phyloP scores from a whole-genome alignment of 1,140 invertebrate genomes.

The Mactra quadrangularis region DNA sequence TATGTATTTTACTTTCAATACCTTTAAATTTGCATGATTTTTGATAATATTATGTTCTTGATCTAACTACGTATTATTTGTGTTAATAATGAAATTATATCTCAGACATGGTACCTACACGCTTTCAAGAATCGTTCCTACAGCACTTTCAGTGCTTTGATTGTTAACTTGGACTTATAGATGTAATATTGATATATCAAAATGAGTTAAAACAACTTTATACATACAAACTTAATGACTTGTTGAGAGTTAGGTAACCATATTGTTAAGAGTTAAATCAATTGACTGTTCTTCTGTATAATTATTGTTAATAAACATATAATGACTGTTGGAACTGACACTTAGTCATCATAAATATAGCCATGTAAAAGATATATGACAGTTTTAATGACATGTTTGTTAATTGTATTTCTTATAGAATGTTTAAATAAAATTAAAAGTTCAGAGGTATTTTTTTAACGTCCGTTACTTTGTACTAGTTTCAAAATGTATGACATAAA shows the following conservation, averaged over 20 bases:
- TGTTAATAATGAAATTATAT: too few species aligned
- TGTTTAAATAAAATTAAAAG: constrained; percentile 25
- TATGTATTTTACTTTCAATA: too few species aligned
- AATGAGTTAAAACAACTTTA: too few species aligned
- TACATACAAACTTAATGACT: background rate
- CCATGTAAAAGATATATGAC: constrained; percentile 9
- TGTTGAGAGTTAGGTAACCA: background rate
- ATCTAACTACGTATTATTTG: too few species aligned
- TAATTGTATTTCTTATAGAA: constrained; percentile 6
- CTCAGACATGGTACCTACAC: too few species aligned
- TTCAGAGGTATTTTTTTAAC: constrained; percentile 6
- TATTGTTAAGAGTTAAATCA: constrained; percentile 2
- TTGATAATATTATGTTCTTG: too few species aligned
- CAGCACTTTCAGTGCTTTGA: too few species aligned
- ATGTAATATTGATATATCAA: too few species aligned
- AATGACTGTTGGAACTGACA: constrained; percentile 1
- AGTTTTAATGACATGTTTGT: constrained; percentile 19
- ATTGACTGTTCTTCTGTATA: constrained; percentile 8
- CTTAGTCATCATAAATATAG: constrained; percentile 21
- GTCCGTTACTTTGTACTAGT: constrained; percentile 21
- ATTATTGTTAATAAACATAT: constrained; percentile 10
- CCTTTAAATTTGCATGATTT: too few species aligned
- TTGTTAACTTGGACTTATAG: too few species aligned
- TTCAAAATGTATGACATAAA: constrained; percentile 25
- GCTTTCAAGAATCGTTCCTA: too few species aligned